phyloP scores from a whole-genome alignment of 2,797 vertebrate genomes.

The Chromis chromis region DNA sequence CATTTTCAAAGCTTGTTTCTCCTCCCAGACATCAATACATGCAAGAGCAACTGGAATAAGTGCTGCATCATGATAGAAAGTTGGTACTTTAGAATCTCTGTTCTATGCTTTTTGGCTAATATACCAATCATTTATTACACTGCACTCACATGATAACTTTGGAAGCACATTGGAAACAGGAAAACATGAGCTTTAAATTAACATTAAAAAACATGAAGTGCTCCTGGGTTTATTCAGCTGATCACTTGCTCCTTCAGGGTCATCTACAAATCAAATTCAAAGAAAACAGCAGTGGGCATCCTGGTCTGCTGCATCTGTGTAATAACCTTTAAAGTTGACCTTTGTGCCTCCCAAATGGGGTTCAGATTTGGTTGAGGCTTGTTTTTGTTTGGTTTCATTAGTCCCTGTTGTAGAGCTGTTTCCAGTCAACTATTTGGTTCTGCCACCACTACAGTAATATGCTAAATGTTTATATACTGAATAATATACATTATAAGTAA shows the following conservation, averaged over 20 bases:
- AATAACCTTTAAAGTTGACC: neutral
- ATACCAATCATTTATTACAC: neutral
- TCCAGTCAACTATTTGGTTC: neutral
- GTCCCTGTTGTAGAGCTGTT: neutral
- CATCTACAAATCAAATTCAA: neutral
- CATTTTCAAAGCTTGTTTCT: conserved; percentile 17
- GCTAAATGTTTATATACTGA: neutral
- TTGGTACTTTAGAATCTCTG: neutral
- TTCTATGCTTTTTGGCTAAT: neutral
- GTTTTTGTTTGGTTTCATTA: conserved; percentile 2
- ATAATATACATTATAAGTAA: neutral
- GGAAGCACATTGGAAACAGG: neutral
- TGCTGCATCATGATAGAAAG: neutral
- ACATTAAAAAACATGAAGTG: too few relatives aligned
- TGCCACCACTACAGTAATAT: neutral
- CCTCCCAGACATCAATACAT: neutral
- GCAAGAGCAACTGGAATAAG: neutral
- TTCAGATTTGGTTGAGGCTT: neutral
- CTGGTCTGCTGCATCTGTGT: neutral
- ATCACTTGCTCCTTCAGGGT: neutral
- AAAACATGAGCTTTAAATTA: too few relatives aligned
- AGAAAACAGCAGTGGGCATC: neutral
- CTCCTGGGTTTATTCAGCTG: too few relatives aligned
- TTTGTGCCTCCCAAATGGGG: neutral
- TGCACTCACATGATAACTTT: neutral